phyloP scores from a whole-genome alignment of 1,140 invertebrate genomes.

The Tetragonula clypearis region DNA sequence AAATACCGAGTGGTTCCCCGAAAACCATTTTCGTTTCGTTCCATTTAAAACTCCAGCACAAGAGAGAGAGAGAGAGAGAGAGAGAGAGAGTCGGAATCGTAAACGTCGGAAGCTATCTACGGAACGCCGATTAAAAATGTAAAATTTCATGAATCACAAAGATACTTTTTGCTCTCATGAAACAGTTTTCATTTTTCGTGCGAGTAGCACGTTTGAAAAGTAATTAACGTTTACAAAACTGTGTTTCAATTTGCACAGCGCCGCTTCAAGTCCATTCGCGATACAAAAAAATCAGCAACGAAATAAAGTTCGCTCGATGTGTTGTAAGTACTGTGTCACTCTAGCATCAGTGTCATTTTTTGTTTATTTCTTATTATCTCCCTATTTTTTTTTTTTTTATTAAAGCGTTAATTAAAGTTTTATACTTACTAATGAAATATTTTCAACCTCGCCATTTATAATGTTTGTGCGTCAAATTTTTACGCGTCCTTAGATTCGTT shows the following conservation, averaged over 20 bases:
- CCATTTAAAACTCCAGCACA: not conserved
- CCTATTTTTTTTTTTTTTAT: not conserved
- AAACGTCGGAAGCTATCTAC: not conserved
- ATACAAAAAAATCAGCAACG: not conserved
- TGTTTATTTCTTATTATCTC: not conserved
- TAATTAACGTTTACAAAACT: slow-evolving; percentile 10
- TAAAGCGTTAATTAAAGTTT: slow-evolving; percentile 20
- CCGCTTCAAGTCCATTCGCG: not conserved
- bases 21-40: not conserved
- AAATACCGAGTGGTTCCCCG: not conserved
- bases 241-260: not conserved
- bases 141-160: not conserved
- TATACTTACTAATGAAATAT: not conserved
- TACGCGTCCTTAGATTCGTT: not conserved
- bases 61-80: no score
- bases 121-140: not conserved
- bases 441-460: not conserved
- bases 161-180: not conserved
- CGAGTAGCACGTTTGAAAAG: slow-evolving; percentile 1
- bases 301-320: slow-evolving; percentile 1
- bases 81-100: not conserved
- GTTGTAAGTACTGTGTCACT: not conserved
- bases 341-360: not conserved
- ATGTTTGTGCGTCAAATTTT: not conserved
- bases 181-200: not conserved